These are phyloP conservation scores for Siniperca knerii DNA, from an alignment of 2,113 vertebrate genomes.

Conservation along the genomic window DNA sequence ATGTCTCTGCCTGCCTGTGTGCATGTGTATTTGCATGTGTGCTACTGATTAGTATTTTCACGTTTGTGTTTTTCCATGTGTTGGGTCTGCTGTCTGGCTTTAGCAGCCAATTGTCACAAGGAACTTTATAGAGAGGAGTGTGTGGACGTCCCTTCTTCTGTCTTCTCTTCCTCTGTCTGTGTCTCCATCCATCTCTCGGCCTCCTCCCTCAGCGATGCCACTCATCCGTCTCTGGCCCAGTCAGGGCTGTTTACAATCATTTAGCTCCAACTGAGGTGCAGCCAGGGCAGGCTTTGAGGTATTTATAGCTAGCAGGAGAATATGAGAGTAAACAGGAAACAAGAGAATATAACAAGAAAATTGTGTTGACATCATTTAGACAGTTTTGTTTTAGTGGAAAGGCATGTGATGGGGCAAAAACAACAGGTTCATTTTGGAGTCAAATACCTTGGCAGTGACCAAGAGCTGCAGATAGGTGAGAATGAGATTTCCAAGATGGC, in stretches of 20 bases:
- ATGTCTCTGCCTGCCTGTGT: background rate
- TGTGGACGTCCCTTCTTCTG: constrained; percentile 41
- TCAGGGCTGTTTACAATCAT: constrained; percentile 77
- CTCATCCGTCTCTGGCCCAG: constrained; percentile 67
- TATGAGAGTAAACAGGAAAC: constrained; percentile 44
- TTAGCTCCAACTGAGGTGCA: constrained; percentile 70
- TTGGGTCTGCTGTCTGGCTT: constrained; percentile 36
- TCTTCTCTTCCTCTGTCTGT: constrained; percentile 57
- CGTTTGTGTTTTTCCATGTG: constrained; percentile 12
- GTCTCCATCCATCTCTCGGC: constrained; percentile 71
- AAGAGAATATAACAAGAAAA: constrained; percentile 21
- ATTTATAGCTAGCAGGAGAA: constrained; percentile 63
- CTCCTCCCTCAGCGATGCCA: constrained; percentile 60
- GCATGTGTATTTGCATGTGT: background rate
- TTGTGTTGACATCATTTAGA: constrained; percentile 4
- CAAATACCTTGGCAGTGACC: background rate
- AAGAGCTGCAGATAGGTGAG: constrained; percentile 27
- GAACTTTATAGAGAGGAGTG: constrained; percentile 53
- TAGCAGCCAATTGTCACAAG: constrained; percentile 53
- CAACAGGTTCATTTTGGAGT: background rate
- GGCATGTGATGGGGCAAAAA: background rate
- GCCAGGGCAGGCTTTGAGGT: constrained; percentile 40
- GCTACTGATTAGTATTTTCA: constrained; percentile 15
- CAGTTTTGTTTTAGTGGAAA: background rate
- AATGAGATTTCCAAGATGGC: constrained; percentile 10